phyloP scores from a whole-genome alignment of 1,140 invertebrate genomes.

The Phortica variegata region DNA sequence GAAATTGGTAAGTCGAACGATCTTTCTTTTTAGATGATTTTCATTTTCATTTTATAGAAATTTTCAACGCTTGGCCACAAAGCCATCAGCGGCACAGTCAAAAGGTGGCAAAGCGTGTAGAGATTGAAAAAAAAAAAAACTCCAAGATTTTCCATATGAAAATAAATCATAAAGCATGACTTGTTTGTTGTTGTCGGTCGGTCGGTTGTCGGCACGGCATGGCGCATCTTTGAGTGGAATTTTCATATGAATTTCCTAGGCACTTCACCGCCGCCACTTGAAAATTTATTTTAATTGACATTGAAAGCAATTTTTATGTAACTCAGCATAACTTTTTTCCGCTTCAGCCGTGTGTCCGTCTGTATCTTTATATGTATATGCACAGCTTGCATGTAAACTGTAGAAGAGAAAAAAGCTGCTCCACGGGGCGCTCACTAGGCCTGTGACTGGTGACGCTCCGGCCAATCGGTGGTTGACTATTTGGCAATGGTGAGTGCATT shows the following conservation, averaged over 20 bases:
- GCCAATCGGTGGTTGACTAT: background rate
- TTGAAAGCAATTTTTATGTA: slow-evolving; percentile 42
- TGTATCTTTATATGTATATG: background rate
- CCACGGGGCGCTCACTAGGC: slow-evolving; percentile 19
- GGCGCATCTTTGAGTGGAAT: too few species aligned
- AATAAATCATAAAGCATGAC: too few species aligned
- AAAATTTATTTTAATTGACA: slow-evolving; percentile 44
- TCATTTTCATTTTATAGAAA: slow-evolving; percentile 1
- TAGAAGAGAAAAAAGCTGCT: background rate
- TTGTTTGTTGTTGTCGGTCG: too few species aligned
- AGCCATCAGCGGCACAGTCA: too few species aligned
- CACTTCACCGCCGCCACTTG: too few species aligned
- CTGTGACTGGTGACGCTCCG: background rate
- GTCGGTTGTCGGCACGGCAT: too few species aligned
- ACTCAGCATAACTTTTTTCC: slow-evolving; percentile 29
- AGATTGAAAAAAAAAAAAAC: too few species aligned
- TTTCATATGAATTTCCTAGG: too few species aligned
- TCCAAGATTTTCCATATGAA: too few species aligned
- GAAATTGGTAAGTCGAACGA: slow-evolving; percentile 46
- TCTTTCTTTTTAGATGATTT: background rate
- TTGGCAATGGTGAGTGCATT: background rate
- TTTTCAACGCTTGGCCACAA: slow-evolving; percentile 9
- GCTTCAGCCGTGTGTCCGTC: slow-evolving; percentile 19
- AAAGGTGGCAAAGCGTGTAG: too few species aligned
- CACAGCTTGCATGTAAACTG: too few species aligned